A percentile compares a stretch with the other conserved stretches of the same genome.
phyloP scores from a whole-genome alignment of 2,113 vertebrate genomes.

The Heterocephalus glaber region DNA sequence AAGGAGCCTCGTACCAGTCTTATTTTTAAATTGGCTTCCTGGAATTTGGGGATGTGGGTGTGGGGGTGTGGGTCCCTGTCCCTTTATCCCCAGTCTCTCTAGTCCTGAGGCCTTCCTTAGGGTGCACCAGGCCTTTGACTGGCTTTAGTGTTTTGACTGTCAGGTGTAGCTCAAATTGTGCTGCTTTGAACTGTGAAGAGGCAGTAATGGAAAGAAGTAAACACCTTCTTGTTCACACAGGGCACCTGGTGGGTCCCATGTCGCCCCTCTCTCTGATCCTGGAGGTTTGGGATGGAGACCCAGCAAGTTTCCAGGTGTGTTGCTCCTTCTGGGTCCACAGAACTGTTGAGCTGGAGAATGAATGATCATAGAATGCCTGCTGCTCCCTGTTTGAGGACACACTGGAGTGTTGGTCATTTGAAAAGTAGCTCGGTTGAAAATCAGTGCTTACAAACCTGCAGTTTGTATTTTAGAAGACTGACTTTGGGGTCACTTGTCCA shows the following conservation, averaged over 20 bases:
- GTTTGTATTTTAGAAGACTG: not conserved
- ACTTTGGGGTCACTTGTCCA: not conserved
- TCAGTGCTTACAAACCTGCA: not conserved
- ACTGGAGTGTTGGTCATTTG: not conserved
- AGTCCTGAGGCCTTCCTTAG: not conserved
- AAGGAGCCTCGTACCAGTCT: not conserved
- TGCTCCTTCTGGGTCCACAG: not conserved
- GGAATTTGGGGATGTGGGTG: not conserved
- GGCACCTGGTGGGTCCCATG: not conserved
- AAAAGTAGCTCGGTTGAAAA: not conserved
- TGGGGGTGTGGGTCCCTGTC: not conserved
- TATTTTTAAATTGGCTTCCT: not conserved
- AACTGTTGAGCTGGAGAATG: not conserved
- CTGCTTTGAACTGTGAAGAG: not conserved
- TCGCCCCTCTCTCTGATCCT: too few relatives aligned
- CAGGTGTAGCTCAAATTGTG: not conserved
- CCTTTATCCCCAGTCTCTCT: not conserved
- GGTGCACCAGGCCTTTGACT: not conserved
- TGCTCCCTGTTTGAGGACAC: not conserved
- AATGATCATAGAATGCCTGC: not conserved
- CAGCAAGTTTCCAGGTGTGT: not conserved
- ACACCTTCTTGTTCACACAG: too few relatives aligned
- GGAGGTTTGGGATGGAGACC: not conserved
- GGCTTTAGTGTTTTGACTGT: not conserved
- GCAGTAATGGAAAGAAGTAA: not conserved